These are phyloP conservation scores for Ashinkailepas kermadecensis DNA, from an alignment of 2,888 invertebrate species.

Conservation along the genomic window DNA sequence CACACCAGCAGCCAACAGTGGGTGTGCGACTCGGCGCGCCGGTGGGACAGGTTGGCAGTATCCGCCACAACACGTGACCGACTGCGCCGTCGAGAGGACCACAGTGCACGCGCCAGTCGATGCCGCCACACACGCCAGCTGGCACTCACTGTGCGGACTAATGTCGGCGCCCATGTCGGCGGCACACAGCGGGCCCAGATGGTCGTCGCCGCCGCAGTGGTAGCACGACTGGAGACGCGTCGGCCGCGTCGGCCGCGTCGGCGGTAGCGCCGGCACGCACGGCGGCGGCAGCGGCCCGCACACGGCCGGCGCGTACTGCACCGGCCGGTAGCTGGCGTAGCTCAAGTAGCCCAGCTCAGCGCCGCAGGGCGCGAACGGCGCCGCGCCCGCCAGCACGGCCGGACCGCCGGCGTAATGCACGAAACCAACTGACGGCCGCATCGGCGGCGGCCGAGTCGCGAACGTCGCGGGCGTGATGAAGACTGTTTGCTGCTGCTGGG, in stretches of 20 bases:
- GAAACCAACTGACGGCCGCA: neutral
- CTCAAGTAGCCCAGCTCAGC: neutral
- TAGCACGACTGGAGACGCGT: neutral
- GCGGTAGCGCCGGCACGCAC: neutral
- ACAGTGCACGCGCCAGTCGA: neutral
- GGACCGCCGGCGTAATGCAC: neutral
- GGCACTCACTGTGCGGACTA: constrained; percentile 11
- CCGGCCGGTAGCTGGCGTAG: neutral
- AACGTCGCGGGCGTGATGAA: too few species aligned
- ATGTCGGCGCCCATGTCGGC: neutral
- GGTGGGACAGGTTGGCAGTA: neutral
- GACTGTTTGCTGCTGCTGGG: too few species aligned
- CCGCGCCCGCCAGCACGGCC: too few species aligned
- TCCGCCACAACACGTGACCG: neutral
- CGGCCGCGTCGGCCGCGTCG: neutral
- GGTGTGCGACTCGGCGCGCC: too few species aligned
- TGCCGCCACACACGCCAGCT: neutral
- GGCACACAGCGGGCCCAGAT: neutral
- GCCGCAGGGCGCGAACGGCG: neutral
- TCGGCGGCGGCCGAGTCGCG: neutral
- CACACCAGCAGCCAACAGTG: too few species aligned
- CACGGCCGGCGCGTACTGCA: neutral
- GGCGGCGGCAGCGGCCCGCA: neutral
- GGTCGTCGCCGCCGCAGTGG: neutral
- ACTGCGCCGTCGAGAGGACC: neutral